These are phyloP conservation scores for Dasyprocta punctata DNA, from an alignment of 2,113 vertebrate species.

Conservation along the genomic window DNA sequence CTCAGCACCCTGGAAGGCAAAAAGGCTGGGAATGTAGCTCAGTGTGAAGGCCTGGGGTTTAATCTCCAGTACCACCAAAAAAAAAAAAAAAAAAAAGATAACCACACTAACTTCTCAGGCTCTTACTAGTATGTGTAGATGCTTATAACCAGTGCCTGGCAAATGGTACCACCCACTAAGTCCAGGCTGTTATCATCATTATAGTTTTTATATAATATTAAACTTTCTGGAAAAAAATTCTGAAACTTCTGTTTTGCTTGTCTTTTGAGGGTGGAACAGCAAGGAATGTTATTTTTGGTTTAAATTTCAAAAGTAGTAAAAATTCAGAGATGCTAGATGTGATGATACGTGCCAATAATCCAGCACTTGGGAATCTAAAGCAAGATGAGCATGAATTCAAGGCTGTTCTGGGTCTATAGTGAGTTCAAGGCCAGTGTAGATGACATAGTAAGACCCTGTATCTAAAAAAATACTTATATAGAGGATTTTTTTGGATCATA, in stretches of 20 bases:
- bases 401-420: background rate
- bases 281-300: conserved; percentile 54
- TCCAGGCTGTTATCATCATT: background rate
- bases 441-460: background rate
- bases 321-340: background rate
- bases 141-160: background rate
- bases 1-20: background rate
- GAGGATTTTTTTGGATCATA: background rate
- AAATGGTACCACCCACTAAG: background rate
- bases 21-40: background rate
- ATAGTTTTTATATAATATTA: background rate
- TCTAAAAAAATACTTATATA: background rate
- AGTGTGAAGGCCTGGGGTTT: background rate
- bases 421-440: background rate
- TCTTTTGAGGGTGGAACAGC: background rate
- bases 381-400: background rate
- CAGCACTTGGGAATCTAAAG: background rate
- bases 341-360: background rate
- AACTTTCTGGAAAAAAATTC: background rate
- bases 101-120: background rate
- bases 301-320: conserved; percentile 25
- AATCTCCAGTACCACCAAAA: background rate
- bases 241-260: background rate
- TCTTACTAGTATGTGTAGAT: background rate
- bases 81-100: background rate